Base-by-base conservation (phyloP, 2,797 vertebrate species). In the Bucorvus abyssinicus region DNA sequence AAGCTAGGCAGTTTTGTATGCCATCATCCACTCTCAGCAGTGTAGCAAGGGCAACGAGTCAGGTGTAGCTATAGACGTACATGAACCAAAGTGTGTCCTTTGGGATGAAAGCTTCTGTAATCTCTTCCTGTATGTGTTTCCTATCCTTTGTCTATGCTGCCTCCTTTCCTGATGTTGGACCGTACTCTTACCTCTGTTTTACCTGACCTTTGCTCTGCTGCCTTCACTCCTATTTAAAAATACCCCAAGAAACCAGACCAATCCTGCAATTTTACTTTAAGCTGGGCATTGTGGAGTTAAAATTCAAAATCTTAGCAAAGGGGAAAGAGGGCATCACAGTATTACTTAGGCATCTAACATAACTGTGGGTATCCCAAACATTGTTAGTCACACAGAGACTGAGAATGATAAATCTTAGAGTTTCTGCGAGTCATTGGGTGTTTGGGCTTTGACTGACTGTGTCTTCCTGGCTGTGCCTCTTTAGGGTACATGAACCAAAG, bases 171-270 rank as follows among this genome's bases (percentile, higher is more conserved):
- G 11, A 55, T 42, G 38, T 67, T 78, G 63, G 22, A 34, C 45
- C 6, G 0, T 50, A 7, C 30, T 3, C 6, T 75, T 45, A 21
- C 6, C 7, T 4, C 2, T 30, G 1, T 55, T 73, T 84, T 49
- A 36, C 64, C 60, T 30, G 22, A 74, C 4, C 10, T 84, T 27
- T 76, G 36, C 19, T 47, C 56, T 92, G 75, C 42, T 85, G 30
- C 49, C 30, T 84, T 73, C 32, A 13, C 12, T 80, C 20, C 38
- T 52, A 0, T 77, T 67, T 83, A 68, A 64, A 92, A 73, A 49
- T 10, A 78, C 11, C 5, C 13, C 3, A 22, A 40, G 45, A 40
- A 75, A 84, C 52, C 19, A 30, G 34, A 56, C 6, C 3, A 14
- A 6, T 60, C 64, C 26, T 69, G n/a, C 9, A 14, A 0, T 74